Base-by-base conservation (phyloP, 2,888 invertebrate genomes). In the Tridacna gigas region DNA sequence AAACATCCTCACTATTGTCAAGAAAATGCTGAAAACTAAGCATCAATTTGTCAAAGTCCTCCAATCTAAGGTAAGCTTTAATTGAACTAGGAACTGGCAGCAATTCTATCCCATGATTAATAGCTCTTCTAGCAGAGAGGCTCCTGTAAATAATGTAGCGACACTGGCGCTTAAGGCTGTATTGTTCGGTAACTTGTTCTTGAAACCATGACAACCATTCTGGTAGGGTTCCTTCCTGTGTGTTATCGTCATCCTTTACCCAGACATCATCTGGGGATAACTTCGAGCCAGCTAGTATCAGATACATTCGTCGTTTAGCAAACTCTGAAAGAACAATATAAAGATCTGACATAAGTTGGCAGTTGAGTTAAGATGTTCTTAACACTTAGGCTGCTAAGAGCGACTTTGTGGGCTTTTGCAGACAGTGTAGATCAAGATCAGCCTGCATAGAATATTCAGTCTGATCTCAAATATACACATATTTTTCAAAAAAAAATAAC, bases 1-100 rank as follows among this genome's bases (percentile, higher is more conserved):
- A 20, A 3, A 4, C 37, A 37, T 7, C 7, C 3, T 37, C 7
- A 37, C 12, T 63, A 37, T 37, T 37, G 37, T 2, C 37, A 7
- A 56, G 51, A 56, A 56, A 51, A 18, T 51, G 18, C 51, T 26
- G 12, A 73, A 73, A 56, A 13, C 26, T 25, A 13, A 74, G 13
- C 77, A 80, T 73, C 45, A 83, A 79, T 5, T 56, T 47, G 37
- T 81, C 79, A 79, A 81, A 83, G 47, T 83, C 83, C 13, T 86
- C 76, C 7, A 86, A 66, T 47, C 66, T 80, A 7, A 86, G 61
- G 37, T 67, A 78, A 18, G 22, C 60, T 67, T 78, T 86, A 56
- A 86, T 37, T 11, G 73, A 56, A 51, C 51, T 66, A 22, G 86
- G 86, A n/a, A 86, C 13, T 0, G 84, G 82, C 18, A 86, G 69